Conservation (phyloP, 2,888 invertebrate genomes). For the Drosophila yooni region DNA sequence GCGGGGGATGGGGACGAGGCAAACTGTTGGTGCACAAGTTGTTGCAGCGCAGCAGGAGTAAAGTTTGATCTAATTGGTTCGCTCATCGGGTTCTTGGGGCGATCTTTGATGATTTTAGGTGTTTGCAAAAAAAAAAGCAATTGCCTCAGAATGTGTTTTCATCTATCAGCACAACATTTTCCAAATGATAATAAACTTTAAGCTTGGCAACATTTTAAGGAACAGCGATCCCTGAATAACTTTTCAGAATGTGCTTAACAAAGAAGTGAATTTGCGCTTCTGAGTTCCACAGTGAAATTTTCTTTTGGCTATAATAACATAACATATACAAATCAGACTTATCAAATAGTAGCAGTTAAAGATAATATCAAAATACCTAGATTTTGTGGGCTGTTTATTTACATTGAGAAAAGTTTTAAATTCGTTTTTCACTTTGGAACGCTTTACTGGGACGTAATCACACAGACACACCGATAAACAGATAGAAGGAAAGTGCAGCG, state of each 20-base stretch:
- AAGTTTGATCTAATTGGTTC: conserved; percentile 82
- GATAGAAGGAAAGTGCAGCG: conserved; percentile 9
- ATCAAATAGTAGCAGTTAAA: background rate
- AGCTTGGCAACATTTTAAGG: background rate
- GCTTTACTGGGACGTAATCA: conserved; percentile 4
- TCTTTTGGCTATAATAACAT: background rate
- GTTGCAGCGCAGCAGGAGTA: conserved; percentile 77
- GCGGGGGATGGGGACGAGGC: background rate
- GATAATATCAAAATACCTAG: background rate
- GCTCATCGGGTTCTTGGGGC: conserved; percentile 49
- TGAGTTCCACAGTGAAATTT: background rate
- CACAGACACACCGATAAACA: conserved; percentile 2
- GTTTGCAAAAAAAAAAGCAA: conserved; percentile 23
- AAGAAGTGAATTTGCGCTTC: background rate
- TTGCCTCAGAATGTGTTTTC: conserved; percentile 6
- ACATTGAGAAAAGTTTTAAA: background rate
- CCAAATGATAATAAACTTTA: conserved; percentile 18
- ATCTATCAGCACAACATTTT: conserved; percentile 34
- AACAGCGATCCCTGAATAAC: background rate
- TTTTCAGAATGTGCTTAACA: background rate
- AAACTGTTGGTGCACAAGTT: conserved; percentile 51
- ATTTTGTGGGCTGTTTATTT: background rate
- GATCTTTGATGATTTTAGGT: conserved; percentile 39
- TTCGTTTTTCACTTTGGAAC: background rate
- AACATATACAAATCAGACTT: background rate